Conservation (phyloP, 2,888 invertebrate species). For the Hypomecis atomaria region DNA sequence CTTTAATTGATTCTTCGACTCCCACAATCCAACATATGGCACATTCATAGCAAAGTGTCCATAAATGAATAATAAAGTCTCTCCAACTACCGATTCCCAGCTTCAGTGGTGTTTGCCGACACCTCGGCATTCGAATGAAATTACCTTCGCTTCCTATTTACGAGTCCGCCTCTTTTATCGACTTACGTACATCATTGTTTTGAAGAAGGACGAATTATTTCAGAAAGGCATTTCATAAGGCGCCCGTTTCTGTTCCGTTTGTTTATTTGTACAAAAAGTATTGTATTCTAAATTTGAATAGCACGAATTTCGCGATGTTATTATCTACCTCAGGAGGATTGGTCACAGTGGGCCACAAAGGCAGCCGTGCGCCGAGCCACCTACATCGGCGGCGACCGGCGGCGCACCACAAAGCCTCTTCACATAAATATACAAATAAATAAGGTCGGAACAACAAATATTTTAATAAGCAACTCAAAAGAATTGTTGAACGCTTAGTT, state of each 20-base stretch:
- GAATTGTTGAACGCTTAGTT: slow-evolving; percentile 77
- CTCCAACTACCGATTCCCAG: slow-evolving; percentile 22
- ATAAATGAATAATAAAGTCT: slow-evolving; percentile 46
- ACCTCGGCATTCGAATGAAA: slow-evolving; percentile 17
- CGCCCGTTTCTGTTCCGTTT: slow-evolving; percentile 24
- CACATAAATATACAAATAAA: slow-evolving; percentile 77
- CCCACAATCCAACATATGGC: slow-evolving; percentile 48
- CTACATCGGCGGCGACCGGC: slow-evolving; percentile 66
- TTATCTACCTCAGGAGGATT: slow-evolving; percentile 72
- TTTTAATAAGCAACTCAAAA: slow-evolving; percentile 82
- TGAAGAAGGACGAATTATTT: slow-evolving; percentile 14
- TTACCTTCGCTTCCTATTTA: slow-evolving; percentile 16
- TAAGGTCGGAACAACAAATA: slow-evolving; percentile 83
- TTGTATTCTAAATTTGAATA: slow-evolving; percentile 47
- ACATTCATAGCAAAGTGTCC: slow-evolving; percentile 40
- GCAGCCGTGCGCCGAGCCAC: slow-evolving; percentile 60
- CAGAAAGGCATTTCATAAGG: slow-evolving; percentile 35
- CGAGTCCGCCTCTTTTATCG: slow-evolving; percentile 8
- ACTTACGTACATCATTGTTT: slow-evolving; percentile 11
- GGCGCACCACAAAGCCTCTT: slow-evolving; percentile 73
- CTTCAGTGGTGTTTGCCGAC: slow-evolving; percentile 29
- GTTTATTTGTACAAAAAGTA: slow-evolving; percentile 47
- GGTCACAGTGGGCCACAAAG: slow-evolving; percentile 74
- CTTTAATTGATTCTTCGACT: slow-evolving; percentile 71
- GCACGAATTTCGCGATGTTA: slow-evolving; percentile 70